Percentiles rank a stretch among this genome's conserved stretches.
Conservation (phyloP, 1,140 invertebrate species). For the Agrilus planipennis region DNA sequence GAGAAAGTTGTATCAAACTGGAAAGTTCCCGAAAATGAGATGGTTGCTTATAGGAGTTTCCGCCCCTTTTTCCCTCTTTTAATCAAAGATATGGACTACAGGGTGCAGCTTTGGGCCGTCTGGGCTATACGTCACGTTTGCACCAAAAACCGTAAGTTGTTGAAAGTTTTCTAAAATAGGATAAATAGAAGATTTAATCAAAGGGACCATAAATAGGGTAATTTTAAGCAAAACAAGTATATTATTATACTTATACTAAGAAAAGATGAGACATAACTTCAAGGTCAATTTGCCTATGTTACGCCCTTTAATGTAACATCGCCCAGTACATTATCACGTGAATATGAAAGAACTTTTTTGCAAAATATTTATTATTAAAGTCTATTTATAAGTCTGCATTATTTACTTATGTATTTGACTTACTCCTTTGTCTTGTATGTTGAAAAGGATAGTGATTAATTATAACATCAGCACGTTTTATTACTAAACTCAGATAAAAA, state of each 20-base stretch:
- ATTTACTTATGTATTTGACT: too few relatives aligned
- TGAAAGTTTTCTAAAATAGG: slow-evolving; percentile 1
- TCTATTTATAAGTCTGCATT: too few relatives aligned
- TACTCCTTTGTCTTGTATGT: too few relatives aligned
- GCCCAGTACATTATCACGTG: too few relatives aligned
- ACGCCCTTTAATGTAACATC: too few relatives aligned
- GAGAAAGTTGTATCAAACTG: slow-evolving; percentile 50
- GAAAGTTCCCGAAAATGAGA: slow-evolving; percentile 63
- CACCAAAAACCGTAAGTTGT: slow-evolving; percentile 58
- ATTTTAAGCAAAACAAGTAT: slow-evolving; percentile 10
- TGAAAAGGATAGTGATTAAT: too few relatives aligned
- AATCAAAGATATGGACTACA: slow-evolving; percentile 43
- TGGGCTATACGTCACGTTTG: slow-evolving; percentile 79
- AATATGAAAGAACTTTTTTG: too few relatives aligned
- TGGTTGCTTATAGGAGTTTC: slow-evolving; percentile 77
- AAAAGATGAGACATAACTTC: background rate
- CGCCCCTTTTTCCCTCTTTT: slow-evolving; percentile 65
- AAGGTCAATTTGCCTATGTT: background rate
- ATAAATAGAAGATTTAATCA: background rate
- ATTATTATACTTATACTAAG: slow-evolving; percentile 7
- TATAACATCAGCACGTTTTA: too few relatives aligned
- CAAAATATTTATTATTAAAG: too few relatives aligned
- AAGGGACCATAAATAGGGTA: slow-evolving; percentile 4
- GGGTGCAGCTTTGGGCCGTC: slow-evolving; percentile 70
- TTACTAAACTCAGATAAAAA: too few relatives aligned